Percentiles rank a stretch among this genome's conserved stretches.
phyloP scores from a whole-genome alignment of 2,797 vertebrate species.

The Melanogrammus aeglefinus region DNA sequence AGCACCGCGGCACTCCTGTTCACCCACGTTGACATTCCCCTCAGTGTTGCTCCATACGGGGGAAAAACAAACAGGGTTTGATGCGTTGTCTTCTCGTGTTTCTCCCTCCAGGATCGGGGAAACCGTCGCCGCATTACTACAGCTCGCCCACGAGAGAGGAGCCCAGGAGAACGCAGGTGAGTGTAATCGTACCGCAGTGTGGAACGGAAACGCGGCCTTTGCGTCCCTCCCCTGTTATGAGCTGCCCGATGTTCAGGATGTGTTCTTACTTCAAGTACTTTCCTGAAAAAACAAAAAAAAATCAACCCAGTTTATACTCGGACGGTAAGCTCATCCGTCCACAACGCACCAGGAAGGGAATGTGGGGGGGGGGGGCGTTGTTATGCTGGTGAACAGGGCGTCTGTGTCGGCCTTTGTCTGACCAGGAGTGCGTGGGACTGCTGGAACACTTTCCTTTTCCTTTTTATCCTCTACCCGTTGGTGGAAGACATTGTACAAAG shows the following conservation, averaged over 20 bases:
- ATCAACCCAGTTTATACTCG: slow-evolving; percentile 22
- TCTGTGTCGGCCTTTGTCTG: slow-evolving; percentile 58
- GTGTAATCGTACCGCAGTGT: not conserved
- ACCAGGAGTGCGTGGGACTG: slow-evolving; percentile 61
- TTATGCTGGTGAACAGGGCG: slow-evolving; percentile 43
- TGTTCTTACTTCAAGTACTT: not conserved
- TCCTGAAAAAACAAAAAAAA: not conserved
- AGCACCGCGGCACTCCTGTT: slow-evolving; percentile 26
- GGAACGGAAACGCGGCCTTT: not conserved
- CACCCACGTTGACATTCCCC: slow-evolving; percentile 27
- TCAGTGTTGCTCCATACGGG: slow-evolving; percentile 20
- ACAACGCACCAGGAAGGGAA: slow-evolving; percentile 51
- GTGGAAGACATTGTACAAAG: not conserved
- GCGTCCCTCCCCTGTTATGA: not conserved
- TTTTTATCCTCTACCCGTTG: not conserved
- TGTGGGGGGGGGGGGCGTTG: slow-evolving; percentile 55
- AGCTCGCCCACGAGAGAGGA: slow-evolving; percentile 93
- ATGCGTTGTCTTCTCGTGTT: slow-evolving; percentile 13
- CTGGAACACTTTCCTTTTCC: slow-evolving; percentile 23
- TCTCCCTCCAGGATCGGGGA: slow-evolving; percentile 83
- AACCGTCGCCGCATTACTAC: slow-evolving; percentile 92
- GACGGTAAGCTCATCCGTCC: slow-evolving; percentile 33
- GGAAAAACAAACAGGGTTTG: slow-evolving; percentile 9
- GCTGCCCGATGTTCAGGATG: not conserved
- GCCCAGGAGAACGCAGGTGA: slow-evolving; percentile 90